Conservation (phyloP, 2,113 vertebrate species). For the Ia io region DNA sequence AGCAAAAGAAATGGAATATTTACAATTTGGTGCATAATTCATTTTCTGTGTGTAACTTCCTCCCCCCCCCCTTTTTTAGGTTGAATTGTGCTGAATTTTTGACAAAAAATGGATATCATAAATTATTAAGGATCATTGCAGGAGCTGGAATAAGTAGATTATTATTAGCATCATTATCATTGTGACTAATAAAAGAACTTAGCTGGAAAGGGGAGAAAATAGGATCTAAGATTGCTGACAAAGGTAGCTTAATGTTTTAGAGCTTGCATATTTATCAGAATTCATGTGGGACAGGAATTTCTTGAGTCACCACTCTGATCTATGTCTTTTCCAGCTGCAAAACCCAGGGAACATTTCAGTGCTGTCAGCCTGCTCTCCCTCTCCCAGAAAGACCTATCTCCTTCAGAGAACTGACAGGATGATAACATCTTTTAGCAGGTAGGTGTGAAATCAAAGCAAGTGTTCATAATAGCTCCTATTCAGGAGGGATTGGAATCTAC, state of each 20-base stretch:
- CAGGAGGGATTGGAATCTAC: slow-evolving; percentile 8
- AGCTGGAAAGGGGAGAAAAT: slow-evolving; percentile 36
- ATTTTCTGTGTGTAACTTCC: slow-evolving; percentile 80
- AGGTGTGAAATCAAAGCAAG: slow-evolving; percentile 63
- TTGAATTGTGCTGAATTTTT: slow-evolving; percentile 68
- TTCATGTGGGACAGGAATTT: slow-evolving; percentile 62
- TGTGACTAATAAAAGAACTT: slow-evolving; percentile 62
- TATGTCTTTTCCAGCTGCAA: slow-evolving; percentile 63
- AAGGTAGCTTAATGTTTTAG: slow-evolving; percentile 62
- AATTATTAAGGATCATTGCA: slow-evolving; percentile 71
- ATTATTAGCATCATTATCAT: slow-evolving; percentile 68
- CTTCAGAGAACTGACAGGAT: slow-evolving; percentile 50
- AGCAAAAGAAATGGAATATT: slow-evolving; percentile 86
- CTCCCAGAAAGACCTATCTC: slow-evolving; percentile 7
- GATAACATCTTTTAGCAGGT: slow-evolving; percentile 67
- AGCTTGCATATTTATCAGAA: slow-evolving; percentile 59
- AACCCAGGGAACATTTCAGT: slow-evolving; percentile 47
- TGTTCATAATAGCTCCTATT: slow-evolving; percentile 57
- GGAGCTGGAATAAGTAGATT: slow-evolving; percentile 41
- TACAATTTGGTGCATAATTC: slow-evolving; percentile 87
- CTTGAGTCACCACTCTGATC: slow-evolving; percentile 60
- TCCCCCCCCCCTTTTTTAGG: not conserved
- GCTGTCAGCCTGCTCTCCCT: slow-evolving; percentile 42
- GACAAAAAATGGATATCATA: slow-evolving; percentile 75
- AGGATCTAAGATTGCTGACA: slow-evolving; percentile 65